A percentile compares a stretch with the other conserved stretches of the same genome.
phyloP scores from a whole-genome alignment of 2,888 invertebrate genomes.

The Brachypterus glaber region DNA sequence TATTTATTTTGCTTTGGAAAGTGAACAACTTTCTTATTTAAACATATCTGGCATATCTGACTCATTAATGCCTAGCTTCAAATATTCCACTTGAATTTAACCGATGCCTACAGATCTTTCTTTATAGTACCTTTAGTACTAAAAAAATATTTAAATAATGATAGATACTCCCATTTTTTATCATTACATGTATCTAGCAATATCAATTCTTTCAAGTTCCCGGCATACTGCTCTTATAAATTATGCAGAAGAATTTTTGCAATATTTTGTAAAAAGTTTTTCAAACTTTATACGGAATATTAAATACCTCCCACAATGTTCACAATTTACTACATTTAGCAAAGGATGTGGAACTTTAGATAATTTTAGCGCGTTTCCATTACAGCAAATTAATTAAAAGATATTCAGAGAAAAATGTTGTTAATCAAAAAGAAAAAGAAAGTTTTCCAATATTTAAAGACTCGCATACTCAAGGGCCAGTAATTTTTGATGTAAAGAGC shows the following conservation, averaged over 20 bases:
- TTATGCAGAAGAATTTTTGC: neutral
- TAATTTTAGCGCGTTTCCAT: neutral
- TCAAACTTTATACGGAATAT: neutral
- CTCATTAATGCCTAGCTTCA: neutral
- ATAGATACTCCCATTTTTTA: neutral
- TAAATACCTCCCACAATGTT: neutral
- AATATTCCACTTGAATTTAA: slow-evolving; percentile 1
- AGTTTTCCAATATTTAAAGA: neutral
- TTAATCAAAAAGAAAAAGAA: neutral
- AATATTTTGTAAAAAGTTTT: slow-evolving; percentile 1
- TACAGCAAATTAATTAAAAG: slow-evolving; percentile 1
- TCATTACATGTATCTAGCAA: slow-evolving; percentile 1
- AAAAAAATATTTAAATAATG: neutral
- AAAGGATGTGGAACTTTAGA: neutral
- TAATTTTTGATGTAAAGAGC: neutral
- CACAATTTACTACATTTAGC: neutral
- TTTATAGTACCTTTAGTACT: neutral
- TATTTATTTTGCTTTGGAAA: neutral
- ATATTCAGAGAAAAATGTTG: neutral
- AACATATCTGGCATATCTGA: neutral
- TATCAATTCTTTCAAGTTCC: neutral
- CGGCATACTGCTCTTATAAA: neutral
- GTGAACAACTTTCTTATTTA: neutral
- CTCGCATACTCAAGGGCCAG: neutral
- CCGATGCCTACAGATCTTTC: neutral